Evolutionary conservation across 2,888 invertebrate species (phyloP), one percentile per base, ranked within the genome.

Genomic region (Metacarcinus magister): DNA sequence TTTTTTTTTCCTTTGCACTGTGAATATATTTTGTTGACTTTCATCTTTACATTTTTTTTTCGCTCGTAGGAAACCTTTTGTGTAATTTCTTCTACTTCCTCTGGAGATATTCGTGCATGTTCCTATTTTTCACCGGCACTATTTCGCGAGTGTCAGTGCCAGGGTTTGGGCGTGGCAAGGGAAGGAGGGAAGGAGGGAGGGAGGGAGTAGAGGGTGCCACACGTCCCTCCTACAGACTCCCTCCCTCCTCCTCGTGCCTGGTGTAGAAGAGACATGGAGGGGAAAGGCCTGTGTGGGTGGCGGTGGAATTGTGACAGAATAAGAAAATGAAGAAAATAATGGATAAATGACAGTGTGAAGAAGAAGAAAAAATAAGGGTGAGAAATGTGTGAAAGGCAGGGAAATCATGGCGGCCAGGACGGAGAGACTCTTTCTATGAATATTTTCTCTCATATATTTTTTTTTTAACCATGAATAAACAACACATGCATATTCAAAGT

Each of bases 1-100:
- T 54, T 16, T 54, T 54, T 54, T 54, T 54, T 54, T 54, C 2
- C 54, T 54, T 54, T 54, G 54, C 54, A 82, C 75, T 28, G n/a
- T n/a, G 32, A 82, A 82, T 82, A 82, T 82, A 82, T 82, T 82
- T 82, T 28, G n/a, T 28, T 28, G n/a, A 82, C 75, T 82, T 60
- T 32, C 75, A 82, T 82, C 10, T 28, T 28, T 10, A 82, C 75
- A 82, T n/a, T 32, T 28, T 82, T 82, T 60, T 60, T 23, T 60
- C 60, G 23, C 60, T 23, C 60, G 60, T 10, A 82, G 75, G 28
- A 82, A n/a, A 82, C 75, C 3, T 82, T 82, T 82, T 82, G 28
- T 28, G 75, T 82, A n/a, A 28, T 28, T 28, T 82, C 28, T 82
- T 82, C 75, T 28, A 28, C 75, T 28, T 32, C 28, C 28, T 28